phyloP scores from a whole-genome alignment of 1,140 invertebrate species.

The Saxidomus purpurata region DNA sequence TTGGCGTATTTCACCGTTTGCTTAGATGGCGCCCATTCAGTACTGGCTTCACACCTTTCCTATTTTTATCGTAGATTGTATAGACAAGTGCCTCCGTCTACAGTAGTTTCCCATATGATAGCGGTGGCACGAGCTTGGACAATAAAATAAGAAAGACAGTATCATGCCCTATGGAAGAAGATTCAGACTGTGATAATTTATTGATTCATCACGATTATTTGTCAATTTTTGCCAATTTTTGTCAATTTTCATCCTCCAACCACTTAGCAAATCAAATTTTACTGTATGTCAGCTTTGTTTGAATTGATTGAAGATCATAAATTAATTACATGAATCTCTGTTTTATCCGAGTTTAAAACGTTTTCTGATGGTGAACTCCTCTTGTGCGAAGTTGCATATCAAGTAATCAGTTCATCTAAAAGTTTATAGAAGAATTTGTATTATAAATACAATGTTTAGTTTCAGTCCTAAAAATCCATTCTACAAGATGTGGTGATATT shows the following conservation, averaged over 20 bases:
- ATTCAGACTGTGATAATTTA: conserved; percentile 31
- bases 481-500: too few species aligned
- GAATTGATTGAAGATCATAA: conserved; percentile 20
- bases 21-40: conserved; percentile 3
- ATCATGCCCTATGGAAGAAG: background rate
- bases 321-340: conserved; percentile 20
- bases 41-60: background rate
- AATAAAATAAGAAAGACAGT: background rate
- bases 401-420: too few species aligned
- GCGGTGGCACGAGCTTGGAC: conserved; percentile 10
- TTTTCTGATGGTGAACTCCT: background rate
- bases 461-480: too few species aligned
- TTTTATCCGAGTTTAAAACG: background rate
- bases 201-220: conserved; percentile 47
- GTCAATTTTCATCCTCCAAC: conserved; percentile 32
- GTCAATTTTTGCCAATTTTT: conserved; percentile 21
- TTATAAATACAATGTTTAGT: too few species aligned
- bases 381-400: background rate
- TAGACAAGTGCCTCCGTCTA: conserved; percentile 35
- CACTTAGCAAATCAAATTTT: conserved; percentile 42
- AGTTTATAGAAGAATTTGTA: too few species aligned
- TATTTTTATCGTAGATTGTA: conserved; percentile 10
- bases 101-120: background rate
- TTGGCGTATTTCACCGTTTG: background rate
- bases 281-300: conserved; percentile 7